A percentile compares a stretch with the other conserved stretches of the same genome.
Conservation (phyloP, 1,140 invertebrate species). For the Aphelinus certus region DNA sequence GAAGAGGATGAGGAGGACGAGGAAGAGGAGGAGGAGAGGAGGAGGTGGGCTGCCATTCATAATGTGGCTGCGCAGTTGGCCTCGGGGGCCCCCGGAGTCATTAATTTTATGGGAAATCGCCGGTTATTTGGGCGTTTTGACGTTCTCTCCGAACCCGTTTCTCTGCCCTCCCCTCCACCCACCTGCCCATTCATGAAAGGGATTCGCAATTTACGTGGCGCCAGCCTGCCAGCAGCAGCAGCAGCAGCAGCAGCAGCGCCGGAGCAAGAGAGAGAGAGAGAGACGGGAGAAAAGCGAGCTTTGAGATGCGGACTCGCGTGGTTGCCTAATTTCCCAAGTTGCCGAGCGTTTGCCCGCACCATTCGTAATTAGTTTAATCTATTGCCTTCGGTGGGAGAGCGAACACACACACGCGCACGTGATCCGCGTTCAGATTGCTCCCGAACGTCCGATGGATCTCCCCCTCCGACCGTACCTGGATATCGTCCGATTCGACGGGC, state of each 20-base stretch:
- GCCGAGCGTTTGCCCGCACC: neutral
- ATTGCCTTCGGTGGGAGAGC: neutral
- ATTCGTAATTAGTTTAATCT: constrained; percentile 10
- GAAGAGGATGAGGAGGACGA: neutral
- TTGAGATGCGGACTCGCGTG: neutral
- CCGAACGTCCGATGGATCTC: no score
- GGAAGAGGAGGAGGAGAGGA: neutral
- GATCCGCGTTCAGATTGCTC: neutral
- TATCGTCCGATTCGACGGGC: no score
- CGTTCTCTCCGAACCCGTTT: constrained; percentile 46
- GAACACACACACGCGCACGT: neutral
- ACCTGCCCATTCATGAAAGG: constrained; percentile 43
- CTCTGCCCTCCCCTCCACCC: constrained; percentile 13
- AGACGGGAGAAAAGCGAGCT: neutral
- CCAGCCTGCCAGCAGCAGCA: constrained; percentile 3
- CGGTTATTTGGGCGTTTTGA: constrained; percentile 63
- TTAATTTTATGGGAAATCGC: constrained; percentile 64
- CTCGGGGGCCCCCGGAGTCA: constrained; percentile 57
- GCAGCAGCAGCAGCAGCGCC: neutral
- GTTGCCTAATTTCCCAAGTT: neutral
- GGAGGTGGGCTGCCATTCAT: constrained; percentile 55
- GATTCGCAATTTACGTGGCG: constrained; percentile 40
- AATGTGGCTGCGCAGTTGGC: constrained; percentile 44
- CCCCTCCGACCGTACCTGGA: no score
- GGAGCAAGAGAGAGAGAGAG: constrained; percentile 1